Percentiles rank a stretch among this genome's conserved stretches.
phyloP scores from a whole-genome alignment of 2,797 vertebrate genomes.

The Dallia pectoralis region DNA sequence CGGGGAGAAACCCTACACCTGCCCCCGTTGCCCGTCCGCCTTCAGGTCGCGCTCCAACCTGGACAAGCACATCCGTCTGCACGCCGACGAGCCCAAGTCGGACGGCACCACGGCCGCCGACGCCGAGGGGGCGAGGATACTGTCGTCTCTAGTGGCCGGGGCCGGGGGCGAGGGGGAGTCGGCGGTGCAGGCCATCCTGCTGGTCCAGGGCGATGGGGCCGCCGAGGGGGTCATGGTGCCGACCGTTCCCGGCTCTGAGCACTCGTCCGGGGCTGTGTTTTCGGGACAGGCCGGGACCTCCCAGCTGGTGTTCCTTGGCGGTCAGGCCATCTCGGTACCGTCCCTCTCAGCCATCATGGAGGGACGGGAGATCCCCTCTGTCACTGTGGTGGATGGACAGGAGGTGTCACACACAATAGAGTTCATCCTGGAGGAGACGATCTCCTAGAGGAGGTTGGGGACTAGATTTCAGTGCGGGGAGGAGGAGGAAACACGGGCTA shows the following conservation, averaged over 20 bases:
- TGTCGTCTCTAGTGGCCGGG: constrained; percentile 70
- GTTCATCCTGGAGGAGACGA: constrained; percentile 78
- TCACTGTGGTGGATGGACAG: constrained; percentile 66
- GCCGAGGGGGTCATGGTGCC: constrained; percentile 69
- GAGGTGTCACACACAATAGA: constrained; percentile 74
- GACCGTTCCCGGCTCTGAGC: constrained; percentile 61
- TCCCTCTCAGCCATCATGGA: constrained; percentile 65
- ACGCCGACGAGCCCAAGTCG: constrained; percentile 48
- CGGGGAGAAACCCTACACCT: constrained; percentile 84
- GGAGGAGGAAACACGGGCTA: background rate
- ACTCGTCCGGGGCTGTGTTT: constrained; percentile 69
- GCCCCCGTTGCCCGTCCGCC: constrained; percentile 74
- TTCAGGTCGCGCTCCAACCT: constrained; percentile 87
- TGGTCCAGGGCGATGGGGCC: constrained; percentile 62
- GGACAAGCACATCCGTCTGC: constrained; percentile 75
- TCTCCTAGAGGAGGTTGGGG: constrained; percentile 39
- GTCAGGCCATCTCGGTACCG: constrained; percentile 54
- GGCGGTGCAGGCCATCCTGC: constrained; percentile 75
- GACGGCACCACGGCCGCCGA: constrained; percentile 59
- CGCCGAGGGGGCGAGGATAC: constrained; percentile 68
- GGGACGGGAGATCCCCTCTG: constrained; percentile 60
- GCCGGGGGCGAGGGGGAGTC: constrained; percentile 60
- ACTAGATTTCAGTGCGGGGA: background rate
- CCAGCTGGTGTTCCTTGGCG: constrained; percentile 72
- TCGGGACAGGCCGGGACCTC: constrained; percentile 62